These are phyloP conservation scores for Taphrorychus bicolor DNA, from an alignment of 2,888 invertebrate genomes.

Conservation along the genomic window DNA sequence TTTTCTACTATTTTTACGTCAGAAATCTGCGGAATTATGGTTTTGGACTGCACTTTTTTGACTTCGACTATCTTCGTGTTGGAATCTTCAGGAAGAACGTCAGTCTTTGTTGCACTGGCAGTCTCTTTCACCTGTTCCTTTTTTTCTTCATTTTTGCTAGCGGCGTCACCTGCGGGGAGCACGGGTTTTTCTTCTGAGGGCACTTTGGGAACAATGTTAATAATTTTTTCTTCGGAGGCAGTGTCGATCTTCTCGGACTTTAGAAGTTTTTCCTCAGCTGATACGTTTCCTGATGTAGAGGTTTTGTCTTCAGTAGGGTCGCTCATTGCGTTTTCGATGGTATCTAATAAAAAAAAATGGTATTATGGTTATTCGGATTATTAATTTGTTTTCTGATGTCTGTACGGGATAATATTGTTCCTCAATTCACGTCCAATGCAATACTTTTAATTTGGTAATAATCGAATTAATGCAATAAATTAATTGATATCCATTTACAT, in stretches of 20 bases:
- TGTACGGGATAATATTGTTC: too few species aligned
- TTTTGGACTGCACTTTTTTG: not conserved
- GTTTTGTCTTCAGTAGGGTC: not conserved
- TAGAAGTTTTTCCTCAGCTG: slow-evolving; percentile 6
- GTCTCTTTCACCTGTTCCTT: not conserved
- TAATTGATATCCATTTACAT: too few species aligned
- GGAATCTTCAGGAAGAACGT: not conserved
- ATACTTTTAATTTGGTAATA: too few species aligned
- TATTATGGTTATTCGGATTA: too few species aligned
- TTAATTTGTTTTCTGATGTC: too few species aligned
- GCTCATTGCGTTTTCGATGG: not conserved
- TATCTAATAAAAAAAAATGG: not conserved
- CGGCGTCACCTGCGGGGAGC: not conserved
- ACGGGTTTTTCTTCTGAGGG: not conserved
- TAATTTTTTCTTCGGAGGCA: not conserved
- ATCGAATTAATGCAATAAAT: too few species aligned
- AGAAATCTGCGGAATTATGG: not conserved
- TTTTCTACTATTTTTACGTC: slow-evolving; percentile 8
- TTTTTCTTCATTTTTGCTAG: not conserved
- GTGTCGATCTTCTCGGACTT: not conserved
- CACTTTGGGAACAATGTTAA: not conserved
- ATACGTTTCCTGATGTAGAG: slow-evolving; percentile 3
- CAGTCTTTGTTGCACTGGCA: not conserved
- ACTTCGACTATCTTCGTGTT: not conserved
- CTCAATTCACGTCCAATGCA: too few species aligned